Evolutionary conservation across 2,888 invertebrate genomes (phyloP), one percentile per base, ranked within the genome.

Genomic region (Argyresthia albistria): DNA sequence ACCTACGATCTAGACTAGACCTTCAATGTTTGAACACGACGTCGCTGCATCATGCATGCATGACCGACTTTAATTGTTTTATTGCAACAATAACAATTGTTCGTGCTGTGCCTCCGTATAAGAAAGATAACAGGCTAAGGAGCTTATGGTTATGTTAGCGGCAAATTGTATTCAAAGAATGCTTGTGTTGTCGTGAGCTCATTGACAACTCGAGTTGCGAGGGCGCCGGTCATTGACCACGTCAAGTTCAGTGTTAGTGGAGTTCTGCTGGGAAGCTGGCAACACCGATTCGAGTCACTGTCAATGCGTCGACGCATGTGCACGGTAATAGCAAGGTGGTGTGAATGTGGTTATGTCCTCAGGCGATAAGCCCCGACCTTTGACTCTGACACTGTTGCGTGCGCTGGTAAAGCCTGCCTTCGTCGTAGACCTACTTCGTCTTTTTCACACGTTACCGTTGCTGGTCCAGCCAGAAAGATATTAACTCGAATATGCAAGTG

Each of bases 41-140:
- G 25, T 25, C 25, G 25, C 25, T 25, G 25, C 25, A 25, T 25
- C 25, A 25, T 9, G 15, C 37, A n/a, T n/a, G 25, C 25, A 16
- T 49, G 49, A 49, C 49, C 49, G 49, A 49, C 15, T 39, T 49
- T 37, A 49, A 49, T 49, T 49, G 49, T 49, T 49, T 39, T 49
- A 12, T 36, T 15, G 46, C 15, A 46, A 25, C 25, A 25, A 25
- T 25, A 25, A 25, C 25, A 25, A 25, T 25, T 25, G 25, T 25
- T 25, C 6, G 25, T 25, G 25, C 25, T 25, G n/a, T n/a, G 25
- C 25, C 25, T 25, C 25, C 25, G 6, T 25, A 25, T 25, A 25
- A 25, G 25, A 25, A 25, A 25, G 25, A 25, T 25, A 25, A 25
- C 25, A 25, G 6, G 2, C 25, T 4, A 25, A 25, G 25, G 25